Evolutionary conservation across 2,888 invertebrate genomes (phyloP).

Genomic region (Dicranocentrus wangi): DNA sequence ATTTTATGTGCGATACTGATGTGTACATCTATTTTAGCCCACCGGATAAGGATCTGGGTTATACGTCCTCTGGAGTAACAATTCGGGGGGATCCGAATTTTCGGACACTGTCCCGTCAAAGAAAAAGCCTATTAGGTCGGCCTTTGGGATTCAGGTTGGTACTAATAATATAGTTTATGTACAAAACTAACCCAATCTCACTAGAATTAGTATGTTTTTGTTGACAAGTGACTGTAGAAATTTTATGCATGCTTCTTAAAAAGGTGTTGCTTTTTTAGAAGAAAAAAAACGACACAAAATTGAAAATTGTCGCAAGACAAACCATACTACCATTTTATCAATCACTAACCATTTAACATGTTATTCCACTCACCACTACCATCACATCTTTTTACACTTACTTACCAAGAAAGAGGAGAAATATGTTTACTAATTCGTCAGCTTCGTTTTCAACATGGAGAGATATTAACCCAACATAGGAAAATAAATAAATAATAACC

Average conservation of each 20-base stretch:
- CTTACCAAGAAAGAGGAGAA: no score
- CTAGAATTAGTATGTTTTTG: conserved; percentile 5
- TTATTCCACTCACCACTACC: not conserved
- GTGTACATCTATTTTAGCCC: conserved; percentile 65
- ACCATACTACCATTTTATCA: not conserved
- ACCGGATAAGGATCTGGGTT: conserved; percentile 69
- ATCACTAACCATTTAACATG: not conserved
- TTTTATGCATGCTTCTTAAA: not conserved
- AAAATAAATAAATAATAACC: no score
- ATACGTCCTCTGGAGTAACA: conserved; percentile 67
- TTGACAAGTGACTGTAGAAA: conserved; percentile 1
- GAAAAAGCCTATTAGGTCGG: conserved; percentile 72
- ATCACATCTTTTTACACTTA: not conserved
- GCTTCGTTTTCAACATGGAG: no score
- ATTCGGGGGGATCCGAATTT: conserved; percentile 65
- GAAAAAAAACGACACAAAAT: no score
- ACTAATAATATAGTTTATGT: conserved; percentile 46
- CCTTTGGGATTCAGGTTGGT: conserved; percentile 72
- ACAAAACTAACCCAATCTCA: conserved; percentile 10
- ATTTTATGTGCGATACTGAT: conserved; percentile 19
- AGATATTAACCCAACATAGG: no score
- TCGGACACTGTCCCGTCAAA: conserved; percentile 70
- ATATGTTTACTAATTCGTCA: no score
- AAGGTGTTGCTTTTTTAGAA: not conserved
- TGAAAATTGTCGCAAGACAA: no score